phyloP scores from a whole-genome alignment of 30 jellyfish, hydroid and myxozoan species.

The Thelohanellus kitauei region DNA sequence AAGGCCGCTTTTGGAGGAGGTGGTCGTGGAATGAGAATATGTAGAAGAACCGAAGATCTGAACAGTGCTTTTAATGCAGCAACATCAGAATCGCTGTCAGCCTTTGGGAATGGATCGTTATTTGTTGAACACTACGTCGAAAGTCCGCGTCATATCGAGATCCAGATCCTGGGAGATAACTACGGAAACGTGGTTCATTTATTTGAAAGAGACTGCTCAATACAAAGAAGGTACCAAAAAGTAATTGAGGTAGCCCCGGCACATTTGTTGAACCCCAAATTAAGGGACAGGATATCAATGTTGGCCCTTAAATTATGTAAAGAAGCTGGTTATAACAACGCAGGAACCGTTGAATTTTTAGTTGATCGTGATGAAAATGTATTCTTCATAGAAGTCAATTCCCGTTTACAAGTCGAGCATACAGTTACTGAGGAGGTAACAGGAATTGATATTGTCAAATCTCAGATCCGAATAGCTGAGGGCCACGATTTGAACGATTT shows the following conservation, averaged over 20 bases:
- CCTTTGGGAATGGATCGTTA: slow-evolving; percentile 98
- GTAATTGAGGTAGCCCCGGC: slow-evolving; percentile 97
- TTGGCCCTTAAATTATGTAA: slow-evolving; percentile 62
- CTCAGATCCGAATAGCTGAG: slow-evolving; percentile 72
- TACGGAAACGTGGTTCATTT: slow-evolving; percentile 67
- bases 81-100: slow-evolving; percentile 84
- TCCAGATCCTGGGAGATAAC: slow-evolving; percentile 69
- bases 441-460: slow-evolving; percentile 82
- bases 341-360: slow-evolving; percentile 88
- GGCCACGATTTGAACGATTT: slow-evolving; percentile 35
- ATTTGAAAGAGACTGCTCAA: slow-evolving; percentile 85
- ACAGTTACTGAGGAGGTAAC: slow-evolving; percentile 94
- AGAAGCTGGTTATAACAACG: slow-evolving; percentile 80
- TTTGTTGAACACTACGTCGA: slow-evolving; percentile 52
- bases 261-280: slow-evolving; percentile 16
- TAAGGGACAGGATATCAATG: slow-evolving; percentile 21
- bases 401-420: slow-evolving; percentile 84
- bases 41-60: slow-evolving; percentile 20
- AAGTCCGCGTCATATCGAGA: slow-evolving; percentile 82
- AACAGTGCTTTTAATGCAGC: slow-evolving; percentile 69
- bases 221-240: slow-evolving; percentile 80
- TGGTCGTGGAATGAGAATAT: slow-evolving; percentile 96
- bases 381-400: slow-evolving; percentile 68
- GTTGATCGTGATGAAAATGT: slow-evolving; percentile 35
- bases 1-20: slow-evolving; percentile 99